Percentiles rank a stretch among this genome's conserved stretches.
Evolutionary conservation across 1,140 invertebrate genomes (phyloP).

Genomic region (Pissodes strobi): DNA sequence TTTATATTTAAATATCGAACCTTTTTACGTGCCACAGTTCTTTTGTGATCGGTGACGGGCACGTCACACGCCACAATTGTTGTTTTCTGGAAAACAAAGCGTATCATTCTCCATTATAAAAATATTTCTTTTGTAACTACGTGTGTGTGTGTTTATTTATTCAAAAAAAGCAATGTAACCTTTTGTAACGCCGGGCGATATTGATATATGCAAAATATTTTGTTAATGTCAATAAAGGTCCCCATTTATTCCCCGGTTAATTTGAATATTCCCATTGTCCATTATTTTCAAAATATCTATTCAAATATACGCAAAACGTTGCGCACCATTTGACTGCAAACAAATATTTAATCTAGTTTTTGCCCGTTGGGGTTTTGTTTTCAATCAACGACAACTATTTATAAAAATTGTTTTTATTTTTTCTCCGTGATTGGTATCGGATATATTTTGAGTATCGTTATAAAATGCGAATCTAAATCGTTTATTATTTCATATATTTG

Average conservation of each 20-base stretch:
- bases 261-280: conserved; percentile 13
- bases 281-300: conserved; percentile 11
- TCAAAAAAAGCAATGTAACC: conserved; percentile 22
- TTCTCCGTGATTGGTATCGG: no score
- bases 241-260: background rate
- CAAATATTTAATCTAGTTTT: no score
- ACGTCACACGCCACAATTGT: background rate
- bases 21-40: no score
- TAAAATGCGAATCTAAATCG: no score
- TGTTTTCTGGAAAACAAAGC: conserved; percentile 20
- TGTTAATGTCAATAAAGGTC: conserved; percentile 27
- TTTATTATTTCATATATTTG: no score
- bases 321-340: background rate
- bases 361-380: no score
- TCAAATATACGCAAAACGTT: conserved; percentile 6
- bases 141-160: conserved; percentile 13
- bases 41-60: no score
- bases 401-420: no score
- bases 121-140: conserved; percentile 15
- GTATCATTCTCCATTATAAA: conserved; percentile 13
- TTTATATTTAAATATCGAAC: no score
- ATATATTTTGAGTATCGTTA: no score
- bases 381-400: no score
- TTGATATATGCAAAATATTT: conserved; percentile 30
- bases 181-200: conserved; percentile 13